phyloP scores from a whole-genome alignment of 2,888 invertebrate species.

The Agonopterix alstromeriana region DNA sequence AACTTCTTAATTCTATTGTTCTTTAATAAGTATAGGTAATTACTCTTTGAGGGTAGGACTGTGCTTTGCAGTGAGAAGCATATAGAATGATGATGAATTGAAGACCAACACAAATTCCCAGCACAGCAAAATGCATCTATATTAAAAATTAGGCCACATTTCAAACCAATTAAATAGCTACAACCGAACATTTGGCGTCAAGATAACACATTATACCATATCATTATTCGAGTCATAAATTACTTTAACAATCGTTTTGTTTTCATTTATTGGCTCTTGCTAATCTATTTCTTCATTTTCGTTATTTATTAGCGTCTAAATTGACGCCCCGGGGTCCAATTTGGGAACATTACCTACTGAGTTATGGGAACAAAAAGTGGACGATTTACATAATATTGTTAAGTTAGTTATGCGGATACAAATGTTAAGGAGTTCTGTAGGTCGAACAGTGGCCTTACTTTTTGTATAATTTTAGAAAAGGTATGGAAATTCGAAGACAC shows the following conservation, averaged over 20 bases:
- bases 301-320: conserved; percentile 32
- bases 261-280: conserved; percentile 19
- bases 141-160: conserved; percentile 21
- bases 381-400: conserved; percentile 19
- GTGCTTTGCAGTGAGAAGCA: no score
- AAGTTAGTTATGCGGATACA: conserved; percentile 16
- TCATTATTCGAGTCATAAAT: conserved; percentile 35
- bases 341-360: conserved; percentile 24
- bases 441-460: no score
- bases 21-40: no score
- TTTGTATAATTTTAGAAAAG: no score
- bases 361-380: conserved; percentile 29
- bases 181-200: conserved; percentile 22
- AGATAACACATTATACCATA: conserved; percentile 22
- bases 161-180: conserved; percentile 18
- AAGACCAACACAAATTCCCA: no score
- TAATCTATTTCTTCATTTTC: conserved; percentile 32
- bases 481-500: no score
- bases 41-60: no score
- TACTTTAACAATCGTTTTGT: conserved; percentile 27
- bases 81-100: no score
- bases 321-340: conserved; percentile 20
- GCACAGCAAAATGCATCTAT: background rate
- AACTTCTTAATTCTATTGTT: no score
- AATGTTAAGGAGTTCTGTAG: background rate